Percentiles rank a stretch among this genome's conserved stretches.
Evolutionary conservation across 1,140 invertebrate genomes (phyloP).

Genomic region (Drosophila sp.): DNA sequence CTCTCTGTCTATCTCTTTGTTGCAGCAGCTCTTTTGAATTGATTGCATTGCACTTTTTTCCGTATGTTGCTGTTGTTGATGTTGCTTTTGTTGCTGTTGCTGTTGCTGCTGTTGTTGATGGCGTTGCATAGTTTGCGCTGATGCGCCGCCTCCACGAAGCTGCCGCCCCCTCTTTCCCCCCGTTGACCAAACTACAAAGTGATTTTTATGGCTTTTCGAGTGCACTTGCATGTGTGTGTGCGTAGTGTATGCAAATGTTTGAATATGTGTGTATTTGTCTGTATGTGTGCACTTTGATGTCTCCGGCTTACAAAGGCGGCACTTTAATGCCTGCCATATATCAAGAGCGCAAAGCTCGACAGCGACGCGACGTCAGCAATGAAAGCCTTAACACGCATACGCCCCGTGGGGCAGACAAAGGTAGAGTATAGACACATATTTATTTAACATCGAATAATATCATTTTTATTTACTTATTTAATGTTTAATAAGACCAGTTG

Average conservation of each 20-base stretch:
- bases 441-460: too few species aligned
- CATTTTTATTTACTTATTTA: too few species aligned
- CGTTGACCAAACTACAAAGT: constrained; percentile 60
- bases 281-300: constrained; percentile 72
- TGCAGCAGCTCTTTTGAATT: constrained; percentile 66
- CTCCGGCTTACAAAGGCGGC: constrained; percentile 74
- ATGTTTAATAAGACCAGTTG: too few species aligned
- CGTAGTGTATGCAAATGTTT: constrained; percentile 67
- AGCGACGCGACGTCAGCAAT: constrained; percentile 54
- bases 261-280: constrained; percentile 38
- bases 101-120: constrained; percentile 49
- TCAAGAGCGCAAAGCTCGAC: constrained; percentile 70
- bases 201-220: constrained; percentile 78
- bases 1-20: constrained; percentile 8
- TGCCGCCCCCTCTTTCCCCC: background rate
- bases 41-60: constrained; percentile 79
- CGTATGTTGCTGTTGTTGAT: constrained; percentile 23
- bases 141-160: constrained; percentile 67
- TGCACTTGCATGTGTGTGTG: constrained; percentile 19
- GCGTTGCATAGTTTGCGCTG: constrained; percentile 77
- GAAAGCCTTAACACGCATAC: constrained; percentile 76
- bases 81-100: constrained; percentile 68
- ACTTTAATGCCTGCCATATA: constrained; percentile 75
- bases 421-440: too few species aligned
- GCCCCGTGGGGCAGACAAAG: constrained; percentile 52